These are phyloP conservation scores for Synergus itoensis DNA, from an alignment of 2,888 invertebrate genomes.

Conservation along the genomic window DNA sequence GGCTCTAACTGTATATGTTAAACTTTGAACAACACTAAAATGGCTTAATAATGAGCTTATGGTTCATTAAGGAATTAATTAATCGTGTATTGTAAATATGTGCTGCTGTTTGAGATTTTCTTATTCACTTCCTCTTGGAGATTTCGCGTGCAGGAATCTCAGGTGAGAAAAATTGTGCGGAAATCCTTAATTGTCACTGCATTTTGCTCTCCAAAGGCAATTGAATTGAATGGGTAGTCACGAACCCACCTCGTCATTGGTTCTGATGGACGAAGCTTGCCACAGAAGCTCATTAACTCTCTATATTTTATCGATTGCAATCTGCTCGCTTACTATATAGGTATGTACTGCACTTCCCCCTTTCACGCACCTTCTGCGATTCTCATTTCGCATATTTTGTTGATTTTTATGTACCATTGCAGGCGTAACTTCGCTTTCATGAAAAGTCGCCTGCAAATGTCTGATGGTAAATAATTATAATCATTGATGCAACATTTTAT, in stretches of 20 bases:
- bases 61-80: constrained; percentile 28
- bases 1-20: constrained; percentile 15
- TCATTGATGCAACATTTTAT: too few relatives aligned
- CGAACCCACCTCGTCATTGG: constrained; percentile 47
- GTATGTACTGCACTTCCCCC: constrained; percentile 44
- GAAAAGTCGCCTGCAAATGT: too few relatives aligned
- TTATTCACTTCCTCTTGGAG: neutral
- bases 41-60: neutral
- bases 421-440: neutral
- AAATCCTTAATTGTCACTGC: constrained; percentile 11
- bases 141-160: constrained; percentile 4
- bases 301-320: constrained; percentile 57
- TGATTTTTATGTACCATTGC: neutral
- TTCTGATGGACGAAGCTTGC: constrained; percentile 47
- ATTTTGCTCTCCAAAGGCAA: constrained; percentile 45
- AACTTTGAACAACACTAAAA: neutral
- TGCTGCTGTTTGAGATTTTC: constrained; percentile 5
- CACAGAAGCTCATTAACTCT: constrained; percentile 57
- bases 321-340: constrained; percentile 49
- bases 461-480: too few relatives aligned
- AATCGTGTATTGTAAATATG: constrained; percentile 5
- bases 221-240: constrained; percentile 53
- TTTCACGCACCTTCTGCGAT: constrained; percentile 48
- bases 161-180: constrained; percentile 26
- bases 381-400: constrained; percentile 44